phyloP scores from a whole-genome alignment of 2,113 vertebrate species.

The Struthidea cinerea region DNA sequence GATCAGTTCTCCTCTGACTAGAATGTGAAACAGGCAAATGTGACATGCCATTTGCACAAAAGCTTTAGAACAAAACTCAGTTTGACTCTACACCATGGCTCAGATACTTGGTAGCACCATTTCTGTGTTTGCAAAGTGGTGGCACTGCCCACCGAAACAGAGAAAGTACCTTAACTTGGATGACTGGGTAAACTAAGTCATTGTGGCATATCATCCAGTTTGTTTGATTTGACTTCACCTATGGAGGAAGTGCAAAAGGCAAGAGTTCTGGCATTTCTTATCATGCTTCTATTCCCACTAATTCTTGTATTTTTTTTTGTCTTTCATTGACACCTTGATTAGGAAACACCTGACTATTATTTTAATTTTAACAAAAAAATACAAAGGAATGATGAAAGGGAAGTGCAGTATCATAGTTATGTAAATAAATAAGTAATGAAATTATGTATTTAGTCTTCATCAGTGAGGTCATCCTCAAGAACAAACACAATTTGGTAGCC shows the following conservation, averaged over 20 bases:
- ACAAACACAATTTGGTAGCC: not conserved
- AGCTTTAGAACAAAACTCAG: not conserved
- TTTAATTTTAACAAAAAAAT: not conserved
- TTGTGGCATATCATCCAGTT: not conserved
- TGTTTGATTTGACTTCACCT: not conserved
- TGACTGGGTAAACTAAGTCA: not conserved
- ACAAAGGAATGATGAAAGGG: not conserved
- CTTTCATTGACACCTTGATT: not conserved
- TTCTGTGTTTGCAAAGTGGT: not conserved
- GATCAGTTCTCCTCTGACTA: not conserved
- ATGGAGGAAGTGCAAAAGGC: not conserved
- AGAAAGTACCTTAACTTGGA: not conserved
- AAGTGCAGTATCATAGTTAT: not conserved
- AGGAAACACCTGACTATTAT: not conserved
- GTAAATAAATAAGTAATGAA: not conserved
- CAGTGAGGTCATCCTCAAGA: not conserved
- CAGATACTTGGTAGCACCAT: not conserved
- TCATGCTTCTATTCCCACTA: not conserved
- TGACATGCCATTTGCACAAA: not conserved
- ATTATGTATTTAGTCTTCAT: not conserved
- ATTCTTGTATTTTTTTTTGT: not conserved
- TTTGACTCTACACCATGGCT: not conserved
- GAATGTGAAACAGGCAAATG: not conserved
- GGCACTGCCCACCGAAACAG: not conserved
- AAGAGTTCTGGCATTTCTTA: not conserved